phyloP scores from a whole-genome alignment of 2,113 vertebrate genomes.

The Nibea albiflora region DNA sequence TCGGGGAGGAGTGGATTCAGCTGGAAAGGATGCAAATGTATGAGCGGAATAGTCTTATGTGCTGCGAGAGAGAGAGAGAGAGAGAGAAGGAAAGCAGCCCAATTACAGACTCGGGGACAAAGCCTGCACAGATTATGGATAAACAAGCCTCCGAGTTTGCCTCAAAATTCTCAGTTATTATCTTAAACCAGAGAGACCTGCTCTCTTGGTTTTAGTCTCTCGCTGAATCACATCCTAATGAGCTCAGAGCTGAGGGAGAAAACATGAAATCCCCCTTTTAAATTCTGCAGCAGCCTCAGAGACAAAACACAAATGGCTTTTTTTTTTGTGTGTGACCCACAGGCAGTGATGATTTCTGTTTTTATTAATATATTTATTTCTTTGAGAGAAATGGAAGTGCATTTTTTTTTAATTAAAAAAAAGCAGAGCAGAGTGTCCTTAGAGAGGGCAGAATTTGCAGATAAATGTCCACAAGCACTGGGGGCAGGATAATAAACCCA shows the following conservation, averaged over 20 bases:
- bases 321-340: conserved; percentile 6
- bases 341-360: conserved; percentile 11
- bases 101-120: conserved; percentile 48
- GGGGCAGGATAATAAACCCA: conserved; percentile 13
- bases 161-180: conserved; percentile 52
- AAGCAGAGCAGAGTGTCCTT: not conserved
- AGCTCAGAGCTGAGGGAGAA: conserved; percentile 57
- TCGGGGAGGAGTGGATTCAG: not conserved
- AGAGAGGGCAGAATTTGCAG: conserved; percentile 11
- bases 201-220: conserved; percentile 45
- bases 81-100: conserved; percentile 22
- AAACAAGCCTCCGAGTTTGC: conserved; percentile 46
- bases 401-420: not conserved
- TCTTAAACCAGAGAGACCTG: conserved; percentile 53
- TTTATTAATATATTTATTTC: conserved; percentile 1
- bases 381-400: conserved; percentile 19
- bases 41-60: not conserved
- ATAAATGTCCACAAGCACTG: conserved; percentile 8
- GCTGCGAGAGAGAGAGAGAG: not conserved
- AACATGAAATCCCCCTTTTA: conserved; percentile 51
- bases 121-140: conserved; percentile 47
- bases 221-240: conserved; percentile 66
- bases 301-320: conserved; percentile 56
- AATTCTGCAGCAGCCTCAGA: conserved; percentile 48
- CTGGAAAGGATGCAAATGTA: not conserved